phyloP scores from a whole-genome alignment of 2,888 invertebrate genomes.

The Notodonta dromedarius region DNA sequence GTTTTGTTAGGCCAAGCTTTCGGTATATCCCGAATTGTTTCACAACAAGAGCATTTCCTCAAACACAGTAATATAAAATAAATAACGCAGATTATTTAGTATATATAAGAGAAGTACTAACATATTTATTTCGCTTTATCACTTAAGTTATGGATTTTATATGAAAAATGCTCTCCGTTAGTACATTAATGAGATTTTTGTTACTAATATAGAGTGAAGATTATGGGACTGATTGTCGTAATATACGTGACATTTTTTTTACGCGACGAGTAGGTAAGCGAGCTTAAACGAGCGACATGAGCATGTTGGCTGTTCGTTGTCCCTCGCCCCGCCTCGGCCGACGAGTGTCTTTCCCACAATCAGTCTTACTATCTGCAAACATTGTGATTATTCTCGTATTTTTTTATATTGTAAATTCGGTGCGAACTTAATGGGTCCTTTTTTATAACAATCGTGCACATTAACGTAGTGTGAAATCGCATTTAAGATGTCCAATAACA shows the following conservation, averaged over 20 bases:
- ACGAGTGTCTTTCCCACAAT: background rate
- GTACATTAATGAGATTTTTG: conserved; percentile 44
- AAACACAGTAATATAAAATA: conserved; percentile 23
- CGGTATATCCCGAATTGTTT: no score
- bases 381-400: conserved; percentile 39
- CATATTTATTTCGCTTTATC: conserved; percentile 78
- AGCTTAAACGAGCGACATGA: no score
- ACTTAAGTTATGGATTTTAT: conserved; percentile 50
- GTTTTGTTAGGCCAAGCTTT: no score
- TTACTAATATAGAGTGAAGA: conserved; percentile 44
- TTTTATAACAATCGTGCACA: conserved; percentile 41
- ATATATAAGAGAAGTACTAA: conserved; percentile 60
- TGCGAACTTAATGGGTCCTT: conserved; percentile 37
- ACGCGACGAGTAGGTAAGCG: no score
- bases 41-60: conserved; percentile 25
- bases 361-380: conserved; percentile 27
- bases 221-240: background rate
- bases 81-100: conserved; percentile 49
- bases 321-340: no score
- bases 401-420: conserved; percentile 23
- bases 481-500: conserved; percentile 42
- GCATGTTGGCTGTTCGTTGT: no score
- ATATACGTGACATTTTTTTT: background rate
- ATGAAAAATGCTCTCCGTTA: conserved; percentile 47
- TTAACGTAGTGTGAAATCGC: conserved; percentile 51